phyloP scores from a whole-genome alignment of 92 coral and sea anemone genomes.

The Epizoanthus illoricatus region DNA sequence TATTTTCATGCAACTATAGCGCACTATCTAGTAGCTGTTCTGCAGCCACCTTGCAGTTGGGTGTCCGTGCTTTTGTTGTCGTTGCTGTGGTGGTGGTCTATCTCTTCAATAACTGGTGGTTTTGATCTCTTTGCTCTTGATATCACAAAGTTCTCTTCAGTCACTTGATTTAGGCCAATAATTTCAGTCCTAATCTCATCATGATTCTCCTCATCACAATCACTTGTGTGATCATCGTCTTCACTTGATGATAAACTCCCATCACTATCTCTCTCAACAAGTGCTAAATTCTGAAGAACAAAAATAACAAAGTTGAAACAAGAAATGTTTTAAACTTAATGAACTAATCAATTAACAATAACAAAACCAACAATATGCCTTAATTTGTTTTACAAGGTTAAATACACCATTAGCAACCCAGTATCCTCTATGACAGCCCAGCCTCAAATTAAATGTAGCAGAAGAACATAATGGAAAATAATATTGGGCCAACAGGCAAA shows the following conservation, averaged over 20 bases:
- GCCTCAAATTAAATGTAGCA: too few species aligned
- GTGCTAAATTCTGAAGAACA: slow-evolving; percentile 61
- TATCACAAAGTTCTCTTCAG: slow-evolving; percentile 74
- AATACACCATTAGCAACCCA: too few species aligned
- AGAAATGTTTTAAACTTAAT: background rate
- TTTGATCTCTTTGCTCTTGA: slow-evolving; percentile 45
- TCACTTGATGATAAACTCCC: slow-evolving; percentile 38
- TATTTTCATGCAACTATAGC: too few species aligned
- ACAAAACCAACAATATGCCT: background rate
- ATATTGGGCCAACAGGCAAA: too few species aligned
- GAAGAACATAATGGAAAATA: too few species aligned
- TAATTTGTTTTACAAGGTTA: background rate
- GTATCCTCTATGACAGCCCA: too few species aligned
- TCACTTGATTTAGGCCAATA: slow-evolving; percentile 50
- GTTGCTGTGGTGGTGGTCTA: slow-evolving; percentile 14
- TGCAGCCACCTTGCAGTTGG: too few species aligned
- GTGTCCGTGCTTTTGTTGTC: background rate
- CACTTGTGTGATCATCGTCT: slow-evolving; percentile 45
- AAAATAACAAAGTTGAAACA: background rate
- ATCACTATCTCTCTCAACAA: slow-evolving; percentile 61
- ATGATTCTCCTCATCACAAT: slow-evolving; percentile 31
- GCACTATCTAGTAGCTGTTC: too few species aligned
- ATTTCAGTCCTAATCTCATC: slow-evolving; percentile 61
- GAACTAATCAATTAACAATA: background rate
- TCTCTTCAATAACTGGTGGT: slow-evolving; percentile 73